phyloP scores from a whole-genome alignment of 2,888 invertebrate species.

The Nomada fucata region DNA sequence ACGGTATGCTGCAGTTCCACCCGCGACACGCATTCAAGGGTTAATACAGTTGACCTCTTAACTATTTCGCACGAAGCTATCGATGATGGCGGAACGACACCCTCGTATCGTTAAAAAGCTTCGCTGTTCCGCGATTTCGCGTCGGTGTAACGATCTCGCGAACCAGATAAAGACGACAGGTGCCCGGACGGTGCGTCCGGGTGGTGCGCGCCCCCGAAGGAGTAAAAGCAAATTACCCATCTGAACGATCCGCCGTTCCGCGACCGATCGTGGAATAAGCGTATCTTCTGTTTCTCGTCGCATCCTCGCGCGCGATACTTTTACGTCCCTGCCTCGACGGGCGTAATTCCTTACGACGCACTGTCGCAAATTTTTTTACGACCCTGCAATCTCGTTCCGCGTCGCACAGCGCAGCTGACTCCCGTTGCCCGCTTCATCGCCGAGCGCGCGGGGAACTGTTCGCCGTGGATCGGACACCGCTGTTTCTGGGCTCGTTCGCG shows the following conservation, averaged over 20 bases:
- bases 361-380: slow-evolving; percentile 17
- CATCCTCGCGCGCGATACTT: neutral
- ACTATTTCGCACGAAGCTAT: too few species aligned
- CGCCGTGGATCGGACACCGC: neutral
- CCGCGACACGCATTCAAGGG: too few species aligned
- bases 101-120: too few species aligned
- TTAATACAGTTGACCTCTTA: too few species aligned
- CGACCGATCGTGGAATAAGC: neutral
- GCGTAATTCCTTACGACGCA: neutral
- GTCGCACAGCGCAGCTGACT: neutral
- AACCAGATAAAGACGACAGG: slow-evolving; percentile 9
- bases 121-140: too few species aligned
- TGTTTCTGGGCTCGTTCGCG: neutral
- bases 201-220: neutral
- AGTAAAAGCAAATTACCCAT: slow-evolving; percentile 33
- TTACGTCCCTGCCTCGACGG: too few species aligned
- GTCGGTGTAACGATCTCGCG: slow-evolving; percentile 23
- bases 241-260: neutral
- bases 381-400: neutral
- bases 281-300: slow-evolving; percentile 1
- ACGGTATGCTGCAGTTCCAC: too few species aligned
- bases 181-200: neutral
- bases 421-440: too few species aligned
- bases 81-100: too few species aligned
- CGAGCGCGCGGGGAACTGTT: too few species aligned